These are phyloP conservation scores for Agapornis roseicollis DNA, from an alignment of 2,113 vertebrate species.

Conservation along the genomic window DNA sequence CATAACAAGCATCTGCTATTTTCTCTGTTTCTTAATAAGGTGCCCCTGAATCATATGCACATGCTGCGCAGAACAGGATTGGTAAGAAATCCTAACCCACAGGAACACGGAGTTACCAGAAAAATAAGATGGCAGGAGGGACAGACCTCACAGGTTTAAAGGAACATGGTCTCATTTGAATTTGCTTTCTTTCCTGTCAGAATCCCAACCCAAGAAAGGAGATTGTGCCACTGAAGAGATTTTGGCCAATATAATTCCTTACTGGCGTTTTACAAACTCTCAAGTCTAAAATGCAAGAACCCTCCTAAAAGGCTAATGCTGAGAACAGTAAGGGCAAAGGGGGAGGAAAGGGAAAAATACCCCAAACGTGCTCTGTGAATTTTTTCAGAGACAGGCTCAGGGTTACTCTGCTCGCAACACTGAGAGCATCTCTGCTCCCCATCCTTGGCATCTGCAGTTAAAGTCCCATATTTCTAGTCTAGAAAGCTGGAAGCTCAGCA, in stretches of 20 bases:
- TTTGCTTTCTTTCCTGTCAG: not conserved
- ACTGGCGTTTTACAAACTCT: not conserved
- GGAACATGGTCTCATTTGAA: not conserved
- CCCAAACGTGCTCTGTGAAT: not conserved
- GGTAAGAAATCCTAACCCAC: not conserved
- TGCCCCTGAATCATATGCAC: not conserved
- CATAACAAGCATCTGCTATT: not conserved
- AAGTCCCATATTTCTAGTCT: not conserved
- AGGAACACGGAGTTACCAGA: not conserved
- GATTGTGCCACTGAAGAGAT: not conserved
- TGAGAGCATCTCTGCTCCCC: not conserved
- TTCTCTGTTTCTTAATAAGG: not conserved
- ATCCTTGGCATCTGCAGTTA: not conserved
- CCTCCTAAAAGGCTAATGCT: slow-evolving; percentile 41
- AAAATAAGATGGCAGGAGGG: not conserved
- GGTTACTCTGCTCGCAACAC: not conserved
- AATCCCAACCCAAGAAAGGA: slow-evolving; percentile 16
- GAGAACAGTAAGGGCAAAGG: not conserved
- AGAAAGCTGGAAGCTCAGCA: not conserved
- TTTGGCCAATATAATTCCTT: not conserved
- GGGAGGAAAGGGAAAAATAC: not conserved
- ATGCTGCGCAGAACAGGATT: not conserved
- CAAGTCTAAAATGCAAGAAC: slow-evolving; percentile 14
- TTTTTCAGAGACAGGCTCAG: not conserved
- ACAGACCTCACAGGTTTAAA: not conserved